phyloP scores from a whole-genome alignment of 1,140 invertebrate species.

The Anthonomus grandis region DNA sequence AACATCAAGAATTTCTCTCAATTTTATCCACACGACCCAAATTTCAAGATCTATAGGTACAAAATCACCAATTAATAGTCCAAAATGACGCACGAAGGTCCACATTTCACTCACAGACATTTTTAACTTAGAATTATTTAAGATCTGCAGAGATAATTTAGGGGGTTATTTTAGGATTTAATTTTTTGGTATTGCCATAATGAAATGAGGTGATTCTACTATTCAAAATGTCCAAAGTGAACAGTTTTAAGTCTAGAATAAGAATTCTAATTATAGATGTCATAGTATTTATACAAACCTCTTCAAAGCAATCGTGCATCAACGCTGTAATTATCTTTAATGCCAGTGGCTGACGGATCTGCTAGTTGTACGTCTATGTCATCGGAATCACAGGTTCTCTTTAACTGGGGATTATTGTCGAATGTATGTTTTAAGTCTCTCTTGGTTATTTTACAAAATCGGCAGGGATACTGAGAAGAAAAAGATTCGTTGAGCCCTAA shows the following conservation, averaged over 20 bases:
- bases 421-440: background rate
- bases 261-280: background rate
- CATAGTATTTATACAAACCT: background rate
- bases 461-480: background rate
- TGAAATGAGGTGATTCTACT: background rate
- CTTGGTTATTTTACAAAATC: conserved; percentile 3
- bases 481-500: background rate
- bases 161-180: conserved; percentile 1
- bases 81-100: background rate
- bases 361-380: background rate
- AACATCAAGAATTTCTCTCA: conserved; percentile 6
- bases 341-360: background rate
- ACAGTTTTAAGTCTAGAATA: background rate
- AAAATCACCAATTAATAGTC: conserved; percentile 5
- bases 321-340: background rate
- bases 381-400: background rate
- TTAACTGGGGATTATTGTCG: background rate
- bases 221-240: conserved; percentile 1
- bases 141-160: background rate
- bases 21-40: background rate
- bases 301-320: background rate
- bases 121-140: background rate
- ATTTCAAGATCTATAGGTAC: background rate
- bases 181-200: background rate
- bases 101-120: conserved; percentile 5